These are phyloP conservation scores for Ceramica pisi DNA, from an alignment of 2,888 invertebrate genomes.

Conservation along the genomic window DNA sequence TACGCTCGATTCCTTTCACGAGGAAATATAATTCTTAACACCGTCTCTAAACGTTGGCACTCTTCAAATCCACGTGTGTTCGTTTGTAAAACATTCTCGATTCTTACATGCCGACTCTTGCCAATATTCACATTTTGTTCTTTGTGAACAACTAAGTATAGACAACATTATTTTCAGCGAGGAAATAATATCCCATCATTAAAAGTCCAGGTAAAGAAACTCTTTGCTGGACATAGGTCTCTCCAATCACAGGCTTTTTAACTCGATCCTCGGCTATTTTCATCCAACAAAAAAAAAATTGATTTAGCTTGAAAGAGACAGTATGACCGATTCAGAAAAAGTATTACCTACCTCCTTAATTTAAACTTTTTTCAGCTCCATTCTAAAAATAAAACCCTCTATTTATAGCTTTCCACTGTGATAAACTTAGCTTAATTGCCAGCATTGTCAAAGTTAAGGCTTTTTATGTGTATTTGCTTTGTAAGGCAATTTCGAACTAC, in stretches of 20 bases:
- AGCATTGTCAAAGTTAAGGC: slow-evolving; percentile 1
- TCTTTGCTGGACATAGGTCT: neutral
- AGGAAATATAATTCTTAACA: slow-evolving; percentile 22
- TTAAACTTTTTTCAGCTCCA: neutral
- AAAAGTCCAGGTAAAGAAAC: neutral
- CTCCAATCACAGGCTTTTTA: neutral
- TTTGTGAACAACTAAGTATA: neutral
- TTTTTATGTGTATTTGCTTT: slow-evolving; percentile 25
- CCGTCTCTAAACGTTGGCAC: slow-evolving; percentile 51
- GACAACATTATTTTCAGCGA: neutral
- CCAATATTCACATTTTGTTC: slow-evolving; percentile 34
- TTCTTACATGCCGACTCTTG: slow-evolving; percentile 22
- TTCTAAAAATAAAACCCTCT: slow-evolving; percentile 13
- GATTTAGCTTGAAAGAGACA: neutral
- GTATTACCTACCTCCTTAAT: neutral
- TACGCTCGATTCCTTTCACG: slow-evolving; percentile 30
- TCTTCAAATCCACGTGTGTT: slow-evolving; percentile 47
- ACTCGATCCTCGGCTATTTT: neutral
- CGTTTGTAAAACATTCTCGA: slow-evolving; percentile 19
- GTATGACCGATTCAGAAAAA: neutral
- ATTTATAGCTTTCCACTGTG: slow-evolving; percentile 21
- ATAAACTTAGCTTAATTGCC: slow-evolving; percentile 2
- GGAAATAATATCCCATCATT: neutral
- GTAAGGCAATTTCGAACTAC: slow-evolving; percentile 10
- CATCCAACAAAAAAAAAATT: neutral